These are phyloP conservation scores for Maniola hyperantus DNA, from an alignment of 2,888 invertebrate species.

Conservation along the genomic window DNA sequence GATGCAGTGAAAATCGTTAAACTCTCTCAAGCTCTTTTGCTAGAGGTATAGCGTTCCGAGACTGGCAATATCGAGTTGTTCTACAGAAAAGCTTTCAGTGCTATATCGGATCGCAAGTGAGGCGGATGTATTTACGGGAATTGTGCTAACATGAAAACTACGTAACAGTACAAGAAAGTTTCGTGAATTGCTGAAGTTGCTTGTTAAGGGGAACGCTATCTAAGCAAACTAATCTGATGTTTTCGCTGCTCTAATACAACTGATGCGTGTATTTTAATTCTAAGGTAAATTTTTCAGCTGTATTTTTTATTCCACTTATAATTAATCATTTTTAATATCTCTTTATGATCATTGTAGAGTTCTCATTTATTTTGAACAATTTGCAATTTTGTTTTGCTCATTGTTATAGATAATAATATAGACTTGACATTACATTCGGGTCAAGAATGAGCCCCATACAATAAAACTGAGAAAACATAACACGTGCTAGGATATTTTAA, in stretches of 20 bases:
- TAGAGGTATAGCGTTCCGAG: slow-evolving; percentile 24
- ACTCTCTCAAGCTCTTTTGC: slow-evolving; percentile 3
- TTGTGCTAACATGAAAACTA: slow-evolving; percentile 29
- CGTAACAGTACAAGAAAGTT: slow-evolving; percentile 39
- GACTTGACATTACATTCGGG: too few relatives aligned
- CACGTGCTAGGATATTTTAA: too few relatives aligned
- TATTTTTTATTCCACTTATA: neutral
- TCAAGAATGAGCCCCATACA: too few relatives aligned
- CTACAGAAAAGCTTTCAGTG: slow-evolving; percentile 41
- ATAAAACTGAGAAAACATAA: too few relatives aligned
- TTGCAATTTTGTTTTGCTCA: too few relatives aligned
- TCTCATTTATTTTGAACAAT: neutral
- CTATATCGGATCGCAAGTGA: slow-evolving; percentile 33
- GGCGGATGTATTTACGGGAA: slow-evolving; percentile 25
- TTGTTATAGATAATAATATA: too few relatives aligned
- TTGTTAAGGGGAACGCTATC: neutral
- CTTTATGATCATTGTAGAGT: neutral
- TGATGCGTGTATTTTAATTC: neutral
- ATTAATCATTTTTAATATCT: too few relatives aligned
- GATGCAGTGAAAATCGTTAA: slow-evolving; percentile 33
- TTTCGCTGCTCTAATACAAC: slow-evolving; percentile 3
- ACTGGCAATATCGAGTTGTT: slow-evolving; percentile 41
- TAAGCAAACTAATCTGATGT: neutral
- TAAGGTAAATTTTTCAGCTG: slow-evolving; percentile 1
- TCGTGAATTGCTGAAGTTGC: slow-evolving; percentile 33